Conservation (phyloP, 2,888 invertebrate species). For the Nomada hirtipes region DNA sequence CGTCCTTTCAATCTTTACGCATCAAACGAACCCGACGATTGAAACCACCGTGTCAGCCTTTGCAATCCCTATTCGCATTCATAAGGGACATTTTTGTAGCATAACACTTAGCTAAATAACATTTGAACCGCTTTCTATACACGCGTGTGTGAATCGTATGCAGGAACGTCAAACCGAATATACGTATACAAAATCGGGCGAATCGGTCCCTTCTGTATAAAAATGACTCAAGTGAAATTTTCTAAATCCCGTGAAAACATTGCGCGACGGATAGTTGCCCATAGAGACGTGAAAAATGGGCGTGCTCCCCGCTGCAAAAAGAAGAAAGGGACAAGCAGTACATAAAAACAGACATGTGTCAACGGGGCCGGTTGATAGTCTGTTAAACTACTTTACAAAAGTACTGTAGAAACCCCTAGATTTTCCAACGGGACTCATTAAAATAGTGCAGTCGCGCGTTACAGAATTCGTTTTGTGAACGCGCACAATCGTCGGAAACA, state of each 20-base stretch:
- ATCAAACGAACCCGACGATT: constrained; percentile 37
- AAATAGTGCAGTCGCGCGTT: neutral
- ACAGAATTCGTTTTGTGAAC: constrained; percentile 14
- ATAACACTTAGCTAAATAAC: neutral
- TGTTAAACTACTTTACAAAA: neutral
- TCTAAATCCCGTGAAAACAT: constrained; percentile 52
- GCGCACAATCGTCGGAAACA: constrained; percentile 59
- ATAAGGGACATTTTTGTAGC: constrained; percentile 12
- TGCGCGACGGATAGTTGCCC: constrained; percentile 69
- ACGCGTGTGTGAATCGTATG: neutral
- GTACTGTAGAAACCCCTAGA: neutral
- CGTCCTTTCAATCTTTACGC: constrained; percentile 20
- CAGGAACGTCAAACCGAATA: neutral
- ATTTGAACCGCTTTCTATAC: constrained; percentile 10
- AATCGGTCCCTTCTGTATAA: neutral
- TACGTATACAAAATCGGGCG: neutral
- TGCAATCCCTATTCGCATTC: constrained; percentile 28
- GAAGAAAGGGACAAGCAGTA: constrained; percentile 27
- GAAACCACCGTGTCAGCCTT: constrained; percentile 20
- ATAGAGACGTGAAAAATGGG: constrained; percentile 75
- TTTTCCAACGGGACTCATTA: neutral
- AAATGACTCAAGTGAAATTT: constrained; percentile 22
- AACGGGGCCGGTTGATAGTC: constrained; percentile 44
- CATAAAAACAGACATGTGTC: constrained; percentile 46
- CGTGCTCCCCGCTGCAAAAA: constrained; percentile 63